Evolutionary conservation across 1,140 invertebrate species (phyloP), one percentile per base, ranked within the genome.

Genomic region (Drosophila lacertosa): DNA sequence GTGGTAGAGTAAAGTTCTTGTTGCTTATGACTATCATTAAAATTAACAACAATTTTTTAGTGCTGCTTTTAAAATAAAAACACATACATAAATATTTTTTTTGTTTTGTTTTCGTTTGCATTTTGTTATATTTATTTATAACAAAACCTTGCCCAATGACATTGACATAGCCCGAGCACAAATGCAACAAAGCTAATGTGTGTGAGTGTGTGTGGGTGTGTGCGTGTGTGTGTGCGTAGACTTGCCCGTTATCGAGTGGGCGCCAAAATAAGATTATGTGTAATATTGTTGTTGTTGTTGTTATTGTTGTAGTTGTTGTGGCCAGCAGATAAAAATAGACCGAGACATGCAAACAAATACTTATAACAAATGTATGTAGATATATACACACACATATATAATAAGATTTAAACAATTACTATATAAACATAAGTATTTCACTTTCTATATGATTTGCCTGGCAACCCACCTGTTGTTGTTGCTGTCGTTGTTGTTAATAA

Each of bases 391-490:
- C 9, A 13, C 15, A 5, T 20, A 32, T 48, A 48, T 47, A 68
- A 15, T 54, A 32, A 35, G 18, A 64, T 16, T 20, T 58, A 45
- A 45, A 20, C 15, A 33, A 24, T 20, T 15, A 40, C 3, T 35
- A 10, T 53, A 22, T 29, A 35, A 18, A 10, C 37, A 22, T 29
- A 35, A 18, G 48, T 77, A 55, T 69, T 51, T 55, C 39, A 69
- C 65, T 82, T 77, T 82, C 59, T 33, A 47, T 45, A 24, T 40
- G 18, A 53, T 47, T 60, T 72, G 40, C 3, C 22, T 16, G 22
- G 39, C 16, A 58, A 73, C 80, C 70, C 79, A 83, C 79, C 79
- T 83, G 79, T 83, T 83, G 79, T 83, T 84, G 45, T 76, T 72
- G 67, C 33, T 65, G 40, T 20, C 67, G 20, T 9, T 51, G 55